Base-by-base conservation (phyloP, 2,797 vertebrate genomes). In the Falco biarmicus region DNA sequence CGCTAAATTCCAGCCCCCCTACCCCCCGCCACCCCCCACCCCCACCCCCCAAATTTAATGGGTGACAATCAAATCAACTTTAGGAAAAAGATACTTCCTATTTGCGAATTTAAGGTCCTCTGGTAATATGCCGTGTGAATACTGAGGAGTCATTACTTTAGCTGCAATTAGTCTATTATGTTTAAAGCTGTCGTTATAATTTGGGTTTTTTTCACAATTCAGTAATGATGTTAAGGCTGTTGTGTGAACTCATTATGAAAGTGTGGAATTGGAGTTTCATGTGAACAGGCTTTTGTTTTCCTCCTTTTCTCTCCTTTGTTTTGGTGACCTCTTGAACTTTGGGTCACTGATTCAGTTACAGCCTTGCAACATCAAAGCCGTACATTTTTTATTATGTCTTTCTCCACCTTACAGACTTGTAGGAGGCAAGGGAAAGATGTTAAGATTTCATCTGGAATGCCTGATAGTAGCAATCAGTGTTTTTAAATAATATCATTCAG, bases 201-300 rank as follows among this genome's bases (percentile, higher is more conserved):
- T 84, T 82, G 14, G 2, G 1, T 0, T 69, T 70, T 93, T 93
- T 88, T 66, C 82, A 79, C 57, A 93, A 90, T 64, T 74, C 28
- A 26, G 24, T 91, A 93, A 84, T 83, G 39, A 71, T 95, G 90
- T 89, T 92, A 96, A 80, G 75, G 77, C 65, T 93, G 76, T 84
- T 97, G 80, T 94, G 90, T 96, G 83, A 81, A 95, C 87, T 75
- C 83, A 93, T 94, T 91, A 95, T 6, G 81, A 89, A 97, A 95
- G 50, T 84, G 39, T 85, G 39, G 83, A 89, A 86, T 54, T 91
- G 50, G 60, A 87, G 66, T 86, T 96, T 95, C 92, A 91, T 89
- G 87, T 94, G 89, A 98, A 96, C 83, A 76, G 56, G 68, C 95
- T 95, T 97, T 96, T 97, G 91, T 97, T 95, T 97, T 97, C 56